phyloP scores from a whole-genome alignment of 1,140 invertebrate species.

The Magallana angulata region DNA sequence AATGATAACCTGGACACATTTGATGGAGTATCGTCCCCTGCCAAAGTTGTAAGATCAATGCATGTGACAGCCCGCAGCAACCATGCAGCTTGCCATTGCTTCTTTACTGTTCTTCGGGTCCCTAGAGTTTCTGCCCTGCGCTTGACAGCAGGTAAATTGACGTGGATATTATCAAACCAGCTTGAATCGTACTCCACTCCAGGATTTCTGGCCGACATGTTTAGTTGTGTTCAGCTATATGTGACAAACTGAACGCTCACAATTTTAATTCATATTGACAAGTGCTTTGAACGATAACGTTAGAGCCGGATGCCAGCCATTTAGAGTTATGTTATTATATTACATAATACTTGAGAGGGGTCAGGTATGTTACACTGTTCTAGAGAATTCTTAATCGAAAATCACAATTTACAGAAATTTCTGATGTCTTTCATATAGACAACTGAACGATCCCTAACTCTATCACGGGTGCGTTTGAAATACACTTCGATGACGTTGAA shows the following conservation, averaged over 20 bases:
- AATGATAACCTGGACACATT: constrained; percentile 84
- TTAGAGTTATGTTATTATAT: too few species aligned
- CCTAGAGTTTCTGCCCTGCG: constrained; percentile 79
- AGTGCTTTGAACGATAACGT: too few species aligned
- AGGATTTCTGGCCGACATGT: constrained; percentile 66
- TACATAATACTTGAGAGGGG: too few species aligned
- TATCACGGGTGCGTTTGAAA: neutral
- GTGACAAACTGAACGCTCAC: neutral
- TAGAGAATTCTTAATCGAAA: too few species aligned
- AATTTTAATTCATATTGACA: too few species aligned
- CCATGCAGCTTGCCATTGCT: constrained; percentile 85
- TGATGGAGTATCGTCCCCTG: constrained; percentile 90
- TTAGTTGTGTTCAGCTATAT: neutral
- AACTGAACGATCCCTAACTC: neutral
- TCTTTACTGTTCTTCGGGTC: constrained; percentile 79
- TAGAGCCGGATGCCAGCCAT: too few species aligned
- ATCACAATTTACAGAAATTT: too few species aligned
- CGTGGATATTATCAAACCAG: constrained; percentile 82
- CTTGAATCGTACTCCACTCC: constrained; percentile 79
- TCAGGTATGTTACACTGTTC: too few species aligned
- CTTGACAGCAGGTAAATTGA: constrained; percentile 84
- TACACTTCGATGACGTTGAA: neutral
- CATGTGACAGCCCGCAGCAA: constrained; percentile 89
- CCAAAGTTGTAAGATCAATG: constrained; percentile 95
- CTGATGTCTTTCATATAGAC: neutral